Base-by-base conservation (phyloP, 2,113 vertebrate species). In the Erpornis zantholeuca region DNA sequence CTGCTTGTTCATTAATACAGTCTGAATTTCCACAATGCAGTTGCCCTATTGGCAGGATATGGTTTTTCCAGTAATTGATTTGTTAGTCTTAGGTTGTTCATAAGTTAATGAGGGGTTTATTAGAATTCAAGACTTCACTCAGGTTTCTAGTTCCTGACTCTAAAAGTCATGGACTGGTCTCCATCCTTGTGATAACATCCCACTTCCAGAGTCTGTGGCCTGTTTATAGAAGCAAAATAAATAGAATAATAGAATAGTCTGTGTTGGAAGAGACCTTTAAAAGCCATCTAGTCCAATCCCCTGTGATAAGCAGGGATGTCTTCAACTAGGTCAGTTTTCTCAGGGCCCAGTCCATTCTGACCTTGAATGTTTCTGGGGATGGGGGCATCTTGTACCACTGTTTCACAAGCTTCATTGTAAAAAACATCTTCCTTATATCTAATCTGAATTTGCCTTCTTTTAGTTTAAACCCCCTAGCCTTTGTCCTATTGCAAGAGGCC, bases 191-290 rank as follows among this genome's bases (percentile, higher is more conserved):
- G 53, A n/a, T 80, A 77, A 84, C 24, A 82, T 76, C 47, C 42
- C 53, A n/a, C 61, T 80, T 91, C 44, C 82, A 86, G 44, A 86
- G 54, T 78, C 57, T 96, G 88, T 95, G 86, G 53, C 82, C 76
- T 95, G 64, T 83, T 94, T 56, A 75, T 56, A 61, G 63, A 92
- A 61, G 28, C 31, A 82, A 79, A 94, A 42, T 53, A 57, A 92
- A 56, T 35, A 65, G n/a, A 36, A 54, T 47, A 21, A 23, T 40
- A 31, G 17, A 47, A 31, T 9, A 40, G 5, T 57, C 23, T 57
- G 10, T 25, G 25, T 68, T 76, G 19, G 54, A 61, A 69, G 17
- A 16, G 17, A 89, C n/a, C 9, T 61, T 76, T 27, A 18, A 40
- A 68, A 53, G 24, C 40, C 25, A 23, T 90, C 18, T 31, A 47